These are phyloP conservation scores for Octodon degus DNA, from an alignment of 2,113 vertebrate species.

Conservation along the genomic window DNA sequence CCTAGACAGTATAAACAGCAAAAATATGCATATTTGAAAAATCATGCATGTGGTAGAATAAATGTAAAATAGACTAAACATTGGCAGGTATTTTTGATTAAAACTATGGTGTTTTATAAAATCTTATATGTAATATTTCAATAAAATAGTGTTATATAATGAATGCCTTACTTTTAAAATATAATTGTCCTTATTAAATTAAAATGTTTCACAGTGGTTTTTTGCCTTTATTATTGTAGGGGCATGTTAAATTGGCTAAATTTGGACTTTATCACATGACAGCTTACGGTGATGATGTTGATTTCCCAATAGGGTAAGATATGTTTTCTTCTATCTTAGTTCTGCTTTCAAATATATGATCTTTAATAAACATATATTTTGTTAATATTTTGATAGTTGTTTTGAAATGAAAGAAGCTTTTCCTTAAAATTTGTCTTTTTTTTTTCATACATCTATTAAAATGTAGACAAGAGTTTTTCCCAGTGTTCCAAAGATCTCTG, in stretches of 20 bases:
- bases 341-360: neutral
- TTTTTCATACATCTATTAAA: slow-evolving; percentile 26
- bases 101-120: slow-evolving; percentile 7
- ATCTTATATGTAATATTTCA: neutral
- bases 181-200: neutral
- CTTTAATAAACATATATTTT: neutral
- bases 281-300: slow-evolving; percentile 96
- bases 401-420: slow-evolving; percentile 11
- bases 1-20: neutral
- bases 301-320: slow-evolving; percentile 97
- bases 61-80: slow-evolving; percentile 34
- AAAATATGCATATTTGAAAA: neutral
- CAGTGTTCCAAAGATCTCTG: neutral
- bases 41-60: neutral
- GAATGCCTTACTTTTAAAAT: slow-evolving; percentile 22
- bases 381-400: slow-evolving; percentile 25
- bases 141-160: neutral
- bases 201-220: slow-evolving; percentile 25
- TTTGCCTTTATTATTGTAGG: slow-evolving; percentile 85
- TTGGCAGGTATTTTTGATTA: neutral
- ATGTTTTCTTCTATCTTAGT: slow-evolving; percentile 14
- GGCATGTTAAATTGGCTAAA: slow-evolving; percentile 95
- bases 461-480: neutral
- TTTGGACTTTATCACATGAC: slow-evolving; percentile 99
- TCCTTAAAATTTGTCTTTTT: slow-evolving; percentile 20